A percentile compares a stretch with the other conserved stretches of the same genome.
Conservation (phyloP, 2,113 vertebrate species). For the Aythya baeri region DNA sequence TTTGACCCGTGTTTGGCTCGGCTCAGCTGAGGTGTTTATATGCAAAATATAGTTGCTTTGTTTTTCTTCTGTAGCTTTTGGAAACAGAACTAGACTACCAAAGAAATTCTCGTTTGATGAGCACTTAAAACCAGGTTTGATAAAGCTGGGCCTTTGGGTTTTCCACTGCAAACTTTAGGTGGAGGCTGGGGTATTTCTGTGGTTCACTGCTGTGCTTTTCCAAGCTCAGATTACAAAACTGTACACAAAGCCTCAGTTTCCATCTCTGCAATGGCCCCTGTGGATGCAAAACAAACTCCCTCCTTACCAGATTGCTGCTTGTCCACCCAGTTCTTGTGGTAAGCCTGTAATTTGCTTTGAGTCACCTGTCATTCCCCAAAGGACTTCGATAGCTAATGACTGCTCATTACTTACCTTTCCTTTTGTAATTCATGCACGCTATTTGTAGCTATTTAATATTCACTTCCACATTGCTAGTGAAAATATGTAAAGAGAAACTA, state of each 20-base stretch:
- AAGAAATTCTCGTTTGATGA: neutral
- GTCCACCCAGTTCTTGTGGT: neutral
- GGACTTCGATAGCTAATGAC: neutral
- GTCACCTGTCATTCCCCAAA: neutral
- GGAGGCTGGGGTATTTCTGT: neutral
- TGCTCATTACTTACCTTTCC: neutral
- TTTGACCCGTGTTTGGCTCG: conserved; percentile 19
- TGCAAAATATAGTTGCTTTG: neutral
- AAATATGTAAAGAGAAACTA: neutral
- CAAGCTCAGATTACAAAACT: neutral
- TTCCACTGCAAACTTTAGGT: fast-evolving
- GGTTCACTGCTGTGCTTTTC: neutral
- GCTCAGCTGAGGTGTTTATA: neutral
- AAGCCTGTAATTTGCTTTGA: neutral
- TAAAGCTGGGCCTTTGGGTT: neutral
- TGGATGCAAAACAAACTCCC: neutral
- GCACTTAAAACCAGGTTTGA: neutral
- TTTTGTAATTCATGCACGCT: neutral
- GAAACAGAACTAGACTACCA: neutral
- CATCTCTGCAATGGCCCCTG: neutral
- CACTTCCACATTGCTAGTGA: neutral
- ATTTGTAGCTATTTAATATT: neutral
- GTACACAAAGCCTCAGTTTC: neutral
- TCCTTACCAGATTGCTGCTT: neutral
- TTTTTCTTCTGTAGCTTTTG: neutral